A percentile compares a stretch with the other conserved stretches of the same genome.
phyloP scores from a whole-genome alignment of 2,797 vertebrate genomes.

The Rallus crepitans region DNA sequence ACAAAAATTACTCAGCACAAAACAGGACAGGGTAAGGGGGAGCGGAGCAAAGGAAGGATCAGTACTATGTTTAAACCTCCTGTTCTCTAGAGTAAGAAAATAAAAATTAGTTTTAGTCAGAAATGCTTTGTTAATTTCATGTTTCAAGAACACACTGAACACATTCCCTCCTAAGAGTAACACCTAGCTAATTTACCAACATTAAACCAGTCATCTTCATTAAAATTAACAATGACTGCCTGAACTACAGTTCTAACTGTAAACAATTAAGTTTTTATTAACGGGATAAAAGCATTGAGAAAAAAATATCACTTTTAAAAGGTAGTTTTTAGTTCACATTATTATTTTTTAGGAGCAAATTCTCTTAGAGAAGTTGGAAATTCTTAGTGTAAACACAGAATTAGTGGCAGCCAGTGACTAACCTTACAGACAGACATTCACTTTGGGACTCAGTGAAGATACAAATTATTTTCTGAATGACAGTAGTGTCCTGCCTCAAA shows the following conservation, averaged over 20 bases:
- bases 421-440: neutral
- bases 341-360: neutral
- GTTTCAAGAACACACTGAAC: neutral
- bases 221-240: neutral
- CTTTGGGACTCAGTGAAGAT: neutral
- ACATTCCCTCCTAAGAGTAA: neutral
- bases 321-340: accelerated
- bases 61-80: neutral
- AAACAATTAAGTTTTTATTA: neutral
- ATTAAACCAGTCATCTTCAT: neutral
- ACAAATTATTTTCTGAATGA: neutral
- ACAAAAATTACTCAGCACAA: neutral
- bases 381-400: neutral
- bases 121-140: neutral
- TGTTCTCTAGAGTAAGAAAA: neutral
- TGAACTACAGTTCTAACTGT: neutral
- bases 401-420: neutral
- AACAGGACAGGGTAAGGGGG: neutral
- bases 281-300: neutral
- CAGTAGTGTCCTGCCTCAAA: neutral
- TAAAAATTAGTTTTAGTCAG: neutral
- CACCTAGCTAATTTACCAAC: neutral
- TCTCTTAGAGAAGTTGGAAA: neutral
- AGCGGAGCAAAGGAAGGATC: neutral
- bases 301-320: neutral